A percentile compares a stretch with the other conserved stretches of the same genome.
Evolutionary conservation across 2,797 vertebrate species (phyloP).

Genomic region (Enteromius radiatus): DNA sequence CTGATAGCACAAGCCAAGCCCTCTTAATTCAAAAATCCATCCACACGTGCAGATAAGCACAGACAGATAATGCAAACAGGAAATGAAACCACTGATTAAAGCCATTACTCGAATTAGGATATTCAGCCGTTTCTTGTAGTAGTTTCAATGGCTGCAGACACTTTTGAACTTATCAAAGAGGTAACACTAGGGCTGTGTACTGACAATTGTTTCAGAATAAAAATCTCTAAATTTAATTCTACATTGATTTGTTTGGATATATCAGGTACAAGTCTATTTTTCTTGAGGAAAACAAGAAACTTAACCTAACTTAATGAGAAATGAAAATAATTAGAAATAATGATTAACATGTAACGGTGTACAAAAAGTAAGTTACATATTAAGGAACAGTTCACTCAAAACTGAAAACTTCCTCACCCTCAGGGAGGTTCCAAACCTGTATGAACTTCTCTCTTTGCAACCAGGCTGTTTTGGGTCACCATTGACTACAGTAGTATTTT

Average conservation of each 20-base stretch:
- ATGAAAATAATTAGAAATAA: neutral
- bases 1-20: constrained; percentile 23
- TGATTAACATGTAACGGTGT: neutral
- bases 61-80: constrained; percentile 40
- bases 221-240: neutral
- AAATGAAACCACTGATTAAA: constrained; percentile 33
- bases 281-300: neutral
- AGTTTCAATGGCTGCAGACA: constrained; percentile 11
- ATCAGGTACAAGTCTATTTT: neutral
- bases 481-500: no score
- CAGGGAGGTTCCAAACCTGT: no score
- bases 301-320: neutral
- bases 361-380: neutral
- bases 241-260: neutral
- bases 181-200: neutral
- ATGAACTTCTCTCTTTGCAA: no score
- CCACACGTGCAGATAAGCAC: constrained; percentile 20
- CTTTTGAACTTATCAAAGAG: neutral
- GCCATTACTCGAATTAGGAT: constrained; percentile 26
- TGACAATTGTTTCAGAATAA: neutral
- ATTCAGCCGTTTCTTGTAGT: constrained; percentile 45
- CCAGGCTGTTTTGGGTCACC: no score
- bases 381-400: no score
- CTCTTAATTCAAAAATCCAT: constrained; percentile 38
- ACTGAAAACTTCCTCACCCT: no score